Conservation (phyloP, 2,797 vertebrate species). For the Sebastes elongatus region DNA sequence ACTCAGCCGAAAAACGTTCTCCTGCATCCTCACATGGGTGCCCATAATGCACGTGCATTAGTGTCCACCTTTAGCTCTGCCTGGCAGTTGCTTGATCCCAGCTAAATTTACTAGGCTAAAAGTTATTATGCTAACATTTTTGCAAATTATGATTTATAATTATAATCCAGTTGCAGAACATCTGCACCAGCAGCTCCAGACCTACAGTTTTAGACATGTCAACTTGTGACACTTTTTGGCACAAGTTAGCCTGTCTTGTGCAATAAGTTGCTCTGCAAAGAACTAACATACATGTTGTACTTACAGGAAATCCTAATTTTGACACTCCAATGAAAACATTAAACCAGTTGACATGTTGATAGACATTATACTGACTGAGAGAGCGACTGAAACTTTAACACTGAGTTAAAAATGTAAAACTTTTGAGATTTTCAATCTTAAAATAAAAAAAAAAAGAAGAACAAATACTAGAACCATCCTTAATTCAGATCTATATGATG, state of each 20-base stretch:
- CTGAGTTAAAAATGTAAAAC: not conserved
- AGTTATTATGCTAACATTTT: not conserved
- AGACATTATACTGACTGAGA: not conserved
- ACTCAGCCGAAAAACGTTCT: not conserved
- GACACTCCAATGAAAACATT: not conserved
- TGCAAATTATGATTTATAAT: not conserved
- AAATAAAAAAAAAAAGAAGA: not conserved
- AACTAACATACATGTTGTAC: not conserved
- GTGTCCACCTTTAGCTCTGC: not conserved
- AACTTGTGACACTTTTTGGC: not conserved
- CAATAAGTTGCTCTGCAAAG: not conserved
- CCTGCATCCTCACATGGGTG: not conserved
- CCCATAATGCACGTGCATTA: not conserved
- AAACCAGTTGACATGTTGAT: not conserved
- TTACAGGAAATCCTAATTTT: not conserved
- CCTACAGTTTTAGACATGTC: not conserved
- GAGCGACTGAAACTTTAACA: not conserved
- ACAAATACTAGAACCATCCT: constrained; percentile 1
- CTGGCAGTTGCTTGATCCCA: not conserved
- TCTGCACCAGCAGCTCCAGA: not conserved
- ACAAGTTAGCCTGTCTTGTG: not conserved
- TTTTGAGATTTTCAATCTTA: not conserved
- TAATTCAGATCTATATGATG: constrained; percentile 26
- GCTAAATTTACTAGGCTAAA: not conserved
- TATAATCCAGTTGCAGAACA: not conserved